phyloP scores from a whole-genome alignment of 2,888 invertebrate species.

The Brachyopa scutellaris region DNA sequence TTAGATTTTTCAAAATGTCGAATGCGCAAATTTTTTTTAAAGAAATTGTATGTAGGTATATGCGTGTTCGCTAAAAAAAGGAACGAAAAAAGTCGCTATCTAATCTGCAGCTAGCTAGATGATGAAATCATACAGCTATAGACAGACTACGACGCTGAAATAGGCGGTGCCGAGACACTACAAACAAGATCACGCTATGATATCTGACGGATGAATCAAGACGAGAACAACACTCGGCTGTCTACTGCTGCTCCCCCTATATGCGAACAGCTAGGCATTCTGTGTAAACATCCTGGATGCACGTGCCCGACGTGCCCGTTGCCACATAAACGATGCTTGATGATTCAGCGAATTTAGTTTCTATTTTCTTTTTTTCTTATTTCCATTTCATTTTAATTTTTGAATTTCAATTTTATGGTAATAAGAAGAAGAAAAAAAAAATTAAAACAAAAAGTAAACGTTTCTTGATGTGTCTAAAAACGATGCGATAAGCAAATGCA shows the following conservation, averaged over 20 bases:
- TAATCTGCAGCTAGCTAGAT: conserved; percentile 45
- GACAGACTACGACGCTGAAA: conserved; percentile 39
- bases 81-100: conserved; percentile 27
- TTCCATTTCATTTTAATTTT: conserved; percentile 23
- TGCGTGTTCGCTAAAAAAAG: conserved; percentile 27
- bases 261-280: conserved; percentile 24
- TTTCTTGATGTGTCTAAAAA: background rate
- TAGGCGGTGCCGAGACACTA: conserved; percentile 45
- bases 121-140: conserved; percentile 39
- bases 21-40: conserved; percentile 25
- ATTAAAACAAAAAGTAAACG: no score
- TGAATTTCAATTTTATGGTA: background rate
- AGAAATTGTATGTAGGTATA: conserved; percentile 9
- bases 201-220: conserved; percentile 56
- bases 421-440: background rate
- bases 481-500: background rate
- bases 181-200: conserved; percentile 60
- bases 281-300: conserved; percentile 63
- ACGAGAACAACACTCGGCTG: no score
- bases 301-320: conserved; percentile 57
- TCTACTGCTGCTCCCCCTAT: conserved; percentile 10
- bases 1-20: conserved; percentile 46
- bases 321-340: conserved; percentile 41
- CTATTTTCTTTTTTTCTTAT: conserved; percentile 12
- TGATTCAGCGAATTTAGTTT: conserved; percentile 56